These are phyloP conservation scores for Paramisgurnus dabryanus DNA, from an alignment of 2,113 vertebrate genomes.

Conservation along the genomic window DNA sequence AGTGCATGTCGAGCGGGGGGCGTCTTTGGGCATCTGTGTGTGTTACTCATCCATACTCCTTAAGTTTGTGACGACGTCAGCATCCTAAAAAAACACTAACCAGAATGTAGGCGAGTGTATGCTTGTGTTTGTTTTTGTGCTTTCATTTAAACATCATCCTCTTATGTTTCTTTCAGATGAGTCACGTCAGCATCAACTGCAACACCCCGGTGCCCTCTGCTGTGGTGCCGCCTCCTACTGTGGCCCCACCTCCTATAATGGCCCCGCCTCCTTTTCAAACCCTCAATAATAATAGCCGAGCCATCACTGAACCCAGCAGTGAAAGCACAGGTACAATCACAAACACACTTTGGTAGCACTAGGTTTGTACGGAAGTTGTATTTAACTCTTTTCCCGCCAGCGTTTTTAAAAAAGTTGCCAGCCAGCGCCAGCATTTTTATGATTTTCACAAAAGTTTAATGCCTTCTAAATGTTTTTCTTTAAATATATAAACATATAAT, in stretches of 20 bases:
- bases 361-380: too few species aligned
- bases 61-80: neutral
- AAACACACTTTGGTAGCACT: neutral
- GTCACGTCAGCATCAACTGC: constrained; percentile 69
- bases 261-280: constrained; percentile 60
- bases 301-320: constrained; percentile 65
- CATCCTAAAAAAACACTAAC: constrained; percentile 6
- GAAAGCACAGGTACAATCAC: constrained; percentile 69
- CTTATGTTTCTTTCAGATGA: constrained; percentile 67
- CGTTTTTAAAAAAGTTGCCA: too few species aligned
- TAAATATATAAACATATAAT: too few species aligned
- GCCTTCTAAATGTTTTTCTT: too few species aligned
- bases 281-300: constrained; percentile 72
- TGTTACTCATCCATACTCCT: constrained; percentile 1
- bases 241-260: constrained; percentile 65
- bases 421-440: too few species aligned
- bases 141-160: neutral
- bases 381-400: too few species aligned
- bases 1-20: constrained; percentile 16
- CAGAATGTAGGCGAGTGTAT: neutral
- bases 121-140: neutral
- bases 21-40: neutral
- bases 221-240: constrained; percentile 56
- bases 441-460: too few species aligned
- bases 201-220: constrained; percentile 62